phyloP scores from a whole-genome alignment of 2,113 vertebrate genomes.

The Emberiza fucata region DNA sequence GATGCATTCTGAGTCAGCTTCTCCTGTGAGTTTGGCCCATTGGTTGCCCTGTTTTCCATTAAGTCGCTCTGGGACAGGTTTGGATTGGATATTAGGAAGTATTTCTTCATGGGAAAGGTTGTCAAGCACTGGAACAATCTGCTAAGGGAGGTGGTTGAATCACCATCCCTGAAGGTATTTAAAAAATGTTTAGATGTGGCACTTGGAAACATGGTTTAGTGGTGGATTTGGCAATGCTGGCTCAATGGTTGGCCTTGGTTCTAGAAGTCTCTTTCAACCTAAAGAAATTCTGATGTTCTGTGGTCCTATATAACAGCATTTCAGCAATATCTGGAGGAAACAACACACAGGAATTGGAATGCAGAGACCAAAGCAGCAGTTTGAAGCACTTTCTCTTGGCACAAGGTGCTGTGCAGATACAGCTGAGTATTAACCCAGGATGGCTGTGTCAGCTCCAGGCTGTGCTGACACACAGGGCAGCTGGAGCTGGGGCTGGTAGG shows the following conservation, averaged over 20 bases:
- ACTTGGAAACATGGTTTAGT: neutral
- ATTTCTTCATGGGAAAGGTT: neutral
- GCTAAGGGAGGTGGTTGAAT: neutral
- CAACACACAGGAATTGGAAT: neutral
- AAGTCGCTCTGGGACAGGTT: neutral
- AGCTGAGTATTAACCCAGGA: neutral
- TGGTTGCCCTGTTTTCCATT: neutral
- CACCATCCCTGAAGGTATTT: neutral
- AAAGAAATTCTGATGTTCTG: neutral
- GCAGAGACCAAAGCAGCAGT: neutral
- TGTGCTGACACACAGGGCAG: neutral
- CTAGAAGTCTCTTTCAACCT: neutral
- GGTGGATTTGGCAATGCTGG: neutral
- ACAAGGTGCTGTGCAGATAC: neutral
- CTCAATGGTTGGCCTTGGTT: neutral
- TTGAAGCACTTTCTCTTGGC: neutral
- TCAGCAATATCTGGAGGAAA: neutral
- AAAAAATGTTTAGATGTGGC: fast-evolving
- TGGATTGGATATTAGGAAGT: neutral
- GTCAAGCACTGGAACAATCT: neutral
- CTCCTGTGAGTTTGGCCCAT: neutral
- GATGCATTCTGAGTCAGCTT: neutral
- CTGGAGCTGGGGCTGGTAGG: fast-evolving
- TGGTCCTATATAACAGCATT: neutral
- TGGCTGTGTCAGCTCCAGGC: neutral